A percentile compares a stretch with the other conserved stretches of the same genome.
These are phyloP conservation scores for Smutsia temminckii DNA, from an alignment of 2,797 vertebrate species.

Conservation along the genomic window DNA sequence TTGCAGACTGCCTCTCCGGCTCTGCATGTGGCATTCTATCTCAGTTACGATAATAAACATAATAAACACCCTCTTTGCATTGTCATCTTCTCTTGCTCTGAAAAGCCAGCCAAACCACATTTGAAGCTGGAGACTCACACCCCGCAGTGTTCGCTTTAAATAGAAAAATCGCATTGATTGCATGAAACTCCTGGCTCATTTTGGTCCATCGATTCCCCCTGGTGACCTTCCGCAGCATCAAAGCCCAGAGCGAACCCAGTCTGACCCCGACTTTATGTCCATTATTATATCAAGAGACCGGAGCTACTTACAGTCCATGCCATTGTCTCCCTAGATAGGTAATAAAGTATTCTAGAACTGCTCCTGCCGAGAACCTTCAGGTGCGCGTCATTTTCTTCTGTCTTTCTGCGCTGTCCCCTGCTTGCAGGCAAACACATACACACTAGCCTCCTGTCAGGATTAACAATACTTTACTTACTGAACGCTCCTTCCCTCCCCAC, in stretches of 20 bases:
- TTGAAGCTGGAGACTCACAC: conserved; percentile 90
- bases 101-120: conserved; percentile 89
- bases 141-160: conserved; percentile 93
- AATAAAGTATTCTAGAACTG: conserved; percentile 89
- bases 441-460: conserved; percentile 52
- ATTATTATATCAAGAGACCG: conserved; percentile 89
- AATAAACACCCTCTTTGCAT: conserved; percentile 81
- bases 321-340: conserved; percentile 86
- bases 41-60: conserved; percentile 81
- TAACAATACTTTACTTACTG: conserved; percentile 83
- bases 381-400: conserved; percentile 82
- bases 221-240: conserved; percentile 96
- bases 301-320: conserved; percentile 87
- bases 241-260: conserved; percentile 94
- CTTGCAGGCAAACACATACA: not conserved
- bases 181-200: conserved; percentile 90
- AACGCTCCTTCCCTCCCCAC: conserved; percentile 60
- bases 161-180: conserved; percentile 93
- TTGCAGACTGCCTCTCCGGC: conserved; percentile 47
- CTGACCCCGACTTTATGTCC: conserved; percentile 94
- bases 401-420: conserved; percentile 54
- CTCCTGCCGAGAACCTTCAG: conserved; percentile 85
- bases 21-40: conserved; percentile 36
- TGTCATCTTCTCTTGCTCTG: conserved; percentile 80
- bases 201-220: conserved; percentile 92